Evolutionary conservation across 2,888 invertebrate genomes (phyloP).

Genomic region (Penaeus monodon): DNA sequence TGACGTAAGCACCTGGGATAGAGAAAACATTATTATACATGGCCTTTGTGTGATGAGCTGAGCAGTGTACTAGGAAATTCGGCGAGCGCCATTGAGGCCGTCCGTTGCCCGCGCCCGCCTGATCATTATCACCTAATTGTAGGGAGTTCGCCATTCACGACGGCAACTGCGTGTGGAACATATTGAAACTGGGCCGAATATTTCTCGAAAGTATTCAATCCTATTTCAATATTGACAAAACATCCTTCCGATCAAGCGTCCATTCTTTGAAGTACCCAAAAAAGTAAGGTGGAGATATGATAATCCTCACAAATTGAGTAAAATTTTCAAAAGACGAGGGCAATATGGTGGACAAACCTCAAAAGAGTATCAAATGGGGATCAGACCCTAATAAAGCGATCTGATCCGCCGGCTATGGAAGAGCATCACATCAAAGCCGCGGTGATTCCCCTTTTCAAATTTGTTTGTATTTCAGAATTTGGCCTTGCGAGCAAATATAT

Average conservation of each 20-base stretch:
- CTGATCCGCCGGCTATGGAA: slow-evolving; percentile 41
- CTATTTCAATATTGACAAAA: slow-evolving; percentile 13
- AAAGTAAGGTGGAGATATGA: slow-evolving; percentile 23
- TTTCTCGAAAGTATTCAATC: slow-evolving; percentile 10
- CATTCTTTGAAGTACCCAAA: slow-evolving; percentile 6
- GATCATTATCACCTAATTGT: slow-evolving; percentile 52
- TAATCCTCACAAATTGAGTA: slow-evolving; percentile 53
- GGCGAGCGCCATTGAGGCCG: slow-evolving; percentile 4
- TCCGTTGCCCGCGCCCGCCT: slow-evolving; percentile 19
- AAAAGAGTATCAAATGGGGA: slow-evolving; percentile 52
- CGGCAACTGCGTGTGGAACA: slow-evolving; percentile 21
- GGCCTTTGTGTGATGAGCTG: no score
- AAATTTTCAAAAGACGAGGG: slow-evolving; percentile 36
- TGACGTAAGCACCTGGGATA: no score
- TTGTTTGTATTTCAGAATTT: slow-evolving; percentile 44
- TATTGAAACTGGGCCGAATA: slow-evolving; percentile 23
- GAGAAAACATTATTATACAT: no score
- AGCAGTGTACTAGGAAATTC: neutral
- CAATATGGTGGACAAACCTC: slow-evolving; percentile 54
- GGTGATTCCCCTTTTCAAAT: slow-evolving; percentile 37
- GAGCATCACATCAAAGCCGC: slow-evolving; percentile 45
- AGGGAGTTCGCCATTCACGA: slow-evolving; percentile 25
- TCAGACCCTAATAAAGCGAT: slow-evolving; percentile 49
- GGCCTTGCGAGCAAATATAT: slow-evolving; percentile 31
- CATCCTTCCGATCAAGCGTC: slow-evolving; percentile 9